phyloP scores from a whole-genome alignment of 2,888 invertebrate species.

The Coecobrya sp. region DNA sequence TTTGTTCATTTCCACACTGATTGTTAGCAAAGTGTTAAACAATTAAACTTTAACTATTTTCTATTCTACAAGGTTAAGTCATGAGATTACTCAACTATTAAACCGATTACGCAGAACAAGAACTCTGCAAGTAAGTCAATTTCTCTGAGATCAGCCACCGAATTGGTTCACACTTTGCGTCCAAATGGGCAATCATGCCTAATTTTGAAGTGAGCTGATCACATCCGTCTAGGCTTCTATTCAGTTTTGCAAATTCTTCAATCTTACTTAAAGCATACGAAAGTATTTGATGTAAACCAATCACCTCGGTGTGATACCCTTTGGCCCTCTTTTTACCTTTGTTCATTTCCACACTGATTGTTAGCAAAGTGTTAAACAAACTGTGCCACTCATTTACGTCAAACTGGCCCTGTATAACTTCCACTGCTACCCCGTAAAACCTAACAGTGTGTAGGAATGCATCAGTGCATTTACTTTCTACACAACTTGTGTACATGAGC shows the following conservation, averaged over 20 bases:
- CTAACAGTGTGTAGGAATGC: conserved; percentile 41
- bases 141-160: conserved; percentile 32
- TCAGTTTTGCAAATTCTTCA: background rate
- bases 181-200: background rate
- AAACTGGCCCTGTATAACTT: background rate
- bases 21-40: conserved; percentile 21
- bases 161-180: conserved; percentile 43
- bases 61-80: too few relatives aligned
- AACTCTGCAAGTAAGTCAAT: background rate
- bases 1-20: conserved; percentile 10
- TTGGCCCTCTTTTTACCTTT: background rate
- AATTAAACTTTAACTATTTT: too few relatives aligned
- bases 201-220: background rate
- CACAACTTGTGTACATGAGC: conserved; percentile 3
- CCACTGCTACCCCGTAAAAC: conserved; percentile 22
- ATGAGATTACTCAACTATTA: too few relatives aligned
- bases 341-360: conserved; percentile 7
- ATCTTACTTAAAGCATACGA: conserved; percentile 12
- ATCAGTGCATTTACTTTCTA: background rate
- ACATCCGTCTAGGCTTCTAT: background rate
- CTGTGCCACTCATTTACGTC: background rate
- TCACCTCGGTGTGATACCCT: background rate
- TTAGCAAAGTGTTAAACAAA: conserved; percentile 42
- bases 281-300: conserved; percentile 25
- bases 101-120: background rate